Base-by-base conservation (phyloP, 2,797 vertebrate genomes). In the Microctenopoma stevenorrisi region DNA sequence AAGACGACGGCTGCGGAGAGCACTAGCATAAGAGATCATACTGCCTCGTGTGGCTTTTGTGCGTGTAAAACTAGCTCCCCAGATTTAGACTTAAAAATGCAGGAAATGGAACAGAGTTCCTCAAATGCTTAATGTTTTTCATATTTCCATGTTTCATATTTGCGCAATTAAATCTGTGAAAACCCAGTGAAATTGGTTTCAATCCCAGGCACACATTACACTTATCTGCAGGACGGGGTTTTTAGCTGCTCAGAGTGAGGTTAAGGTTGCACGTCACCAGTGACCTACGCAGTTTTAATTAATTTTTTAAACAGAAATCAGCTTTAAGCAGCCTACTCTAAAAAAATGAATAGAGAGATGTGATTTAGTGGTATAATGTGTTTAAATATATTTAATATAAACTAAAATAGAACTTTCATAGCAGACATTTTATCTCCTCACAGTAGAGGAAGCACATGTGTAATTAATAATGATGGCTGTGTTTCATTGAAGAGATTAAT, bases 291-390 rank as follows among this genome's bases (percentile, higher is more conserved):
- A 60, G 55, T 12, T 62, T 53, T 62, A 53, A 58, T 72, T 53
- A 46, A 49, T 71, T 71, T 59, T 60, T 16, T 18, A 52, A 72
- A 57, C 54, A 13, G 26, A 72, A 74, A 67, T 73, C 22, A 3
- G n/a, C 66, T 64, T 63, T 28, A 62, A 52, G 5, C 30, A 35
- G n/a, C 22, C 5, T 33, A 4, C 16, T 68, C 13, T 35, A 35
- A 35, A 2, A 35, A 35, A 7, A 0, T 26, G 28, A 18, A 56
- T 18, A 55, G 16, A 6, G 1, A 12, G 53, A 47, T 16, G 5
- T 15, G 47, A 49, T 58, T 38, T 46, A 10, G 49, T 47, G 15
- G 57, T 40, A 44, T 40, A 47, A 57, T 6, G 26, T n/a, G 25
- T 63, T 56, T 59, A 52, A 25, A 61, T 60, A 62, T 47, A 15